A percentile compares a stretch with the other conserved stretches of the same genome.
Conservation (phyloP, 2,113 vertebrate genomes). For the Limnothrissa miodon region DNA sequence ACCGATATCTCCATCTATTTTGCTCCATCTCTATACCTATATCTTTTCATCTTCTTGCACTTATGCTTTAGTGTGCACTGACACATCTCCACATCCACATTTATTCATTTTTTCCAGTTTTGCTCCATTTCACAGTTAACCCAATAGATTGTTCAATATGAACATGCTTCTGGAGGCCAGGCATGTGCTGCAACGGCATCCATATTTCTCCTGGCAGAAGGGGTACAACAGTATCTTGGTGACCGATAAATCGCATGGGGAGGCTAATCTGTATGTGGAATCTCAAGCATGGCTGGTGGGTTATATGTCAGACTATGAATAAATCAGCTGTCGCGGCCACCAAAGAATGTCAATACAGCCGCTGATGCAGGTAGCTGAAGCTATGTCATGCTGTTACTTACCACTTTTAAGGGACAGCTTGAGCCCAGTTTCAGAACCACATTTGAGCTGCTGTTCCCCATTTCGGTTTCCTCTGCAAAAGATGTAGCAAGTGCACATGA, state of each 20-base stretch:
- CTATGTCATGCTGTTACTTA: background rate
- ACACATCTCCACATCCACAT: background rate
- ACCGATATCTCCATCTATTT: background rate
- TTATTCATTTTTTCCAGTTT: background rate
- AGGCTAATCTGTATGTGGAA: slow-evolving; percentile 15
- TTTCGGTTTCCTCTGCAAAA: background rate
- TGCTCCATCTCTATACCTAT: too few species aligned
- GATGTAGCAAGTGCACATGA: too few species aligned
- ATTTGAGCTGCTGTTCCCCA: background rate
- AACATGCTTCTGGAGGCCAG: slow-evolving; percentile 17
- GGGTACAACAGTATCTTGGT: background rate
- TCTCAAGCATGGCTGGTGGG: background rate
- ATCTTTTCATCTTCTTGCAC: too few species aligned
- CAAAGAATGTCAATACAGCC: slow-evolving; percentile 4
- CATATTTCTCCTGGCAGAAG: background rate
- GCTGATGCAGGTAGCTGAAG: background rate
- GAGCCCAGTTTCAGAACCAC: background rate
- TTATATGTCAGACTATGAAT: slow-evolving; percentile 20
- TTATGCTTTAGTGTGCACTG: background rate
- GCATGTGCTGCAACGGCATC: background rate
- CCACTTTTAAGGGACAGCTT: background rate
- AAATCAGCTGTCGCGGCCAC: background rate
- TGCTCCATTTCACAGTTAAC: slow-evolving; percentile 39
- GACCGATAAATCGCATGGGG: background rate
- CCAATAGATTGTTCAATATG: background rate